phyloP scores from a whole-genome alignment of 2,113 vertebrate genomes.

The Chascanopsetta lugubris region DNA sequence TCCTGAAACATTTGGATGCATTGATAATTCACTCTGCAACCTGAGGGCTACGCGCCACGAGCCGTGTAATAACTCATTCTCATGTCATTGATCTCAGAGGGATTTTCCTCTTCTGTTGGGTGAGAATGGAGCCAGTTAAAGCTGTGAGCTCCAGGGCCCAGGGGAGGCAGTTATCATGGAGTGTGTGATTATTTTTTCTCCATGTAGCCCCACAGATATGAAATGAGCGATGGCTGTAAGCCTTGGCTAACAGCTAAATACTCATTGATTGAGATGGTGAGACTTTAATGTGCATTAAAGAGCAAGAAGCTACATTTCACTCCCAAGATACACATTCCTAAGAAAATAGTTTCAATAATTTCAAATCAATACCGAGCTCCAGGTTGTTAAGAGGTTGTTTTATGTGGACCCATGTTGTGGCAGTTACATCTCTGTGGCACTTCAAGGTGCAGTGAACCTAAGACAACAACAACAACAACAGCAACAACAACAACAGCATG shows the following conservation, averaged over 20 bases:
- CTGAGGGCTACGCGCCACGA: not conserved
- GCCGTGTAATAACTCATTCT: conserved; percentile 52
- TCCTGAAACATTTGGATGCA: conserved; percentile 36
- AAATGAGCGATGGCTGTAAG: conserved; percentile 36
- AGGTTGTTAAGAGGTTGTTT: conserved; percentile 13
- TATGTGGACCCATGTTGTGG: conserved; percentile 1
- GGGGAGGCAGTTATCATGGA: conserved; percentile 29
- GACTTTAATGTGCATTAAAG: conserved; percentile 1
- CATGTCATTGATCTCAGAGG: conserved; percentile 42
- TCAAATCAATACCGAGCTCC: conserved; percentile 24
- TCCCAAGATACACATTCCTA: not conserved
- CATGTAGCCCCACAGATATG: conserved; percentile 27
- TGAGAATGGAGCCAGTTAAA: conserved; percentile 49
- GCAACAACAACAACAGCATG: conserved; percentile 8
- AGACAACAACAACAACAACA: conserved; percentile 4
- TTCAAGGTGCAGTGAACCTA: conserved; percentile 8
- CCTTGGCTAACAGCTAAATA: conserved; percentile 10
- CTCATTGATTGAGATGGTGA: conserved; percentile 23
- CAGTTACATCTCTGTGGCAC: conserved; percentile 37
- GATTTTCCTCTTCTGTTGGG: conserved; percentile 39
- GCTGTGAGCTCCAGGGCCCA: conserved; percentile 18
- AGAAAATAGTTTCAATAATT: conserved; percentile 3
- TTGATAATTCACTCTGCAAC: conserved; percentile 42
- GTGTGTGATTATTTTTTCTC: conserved; percentile 26
- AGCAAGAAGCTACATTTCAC: conserved; percentile 6